Evolutionary conservation across 1,140 invertebrate genomes (phyloP).

Genomic region (Xylocopa sonorina): DNA sequence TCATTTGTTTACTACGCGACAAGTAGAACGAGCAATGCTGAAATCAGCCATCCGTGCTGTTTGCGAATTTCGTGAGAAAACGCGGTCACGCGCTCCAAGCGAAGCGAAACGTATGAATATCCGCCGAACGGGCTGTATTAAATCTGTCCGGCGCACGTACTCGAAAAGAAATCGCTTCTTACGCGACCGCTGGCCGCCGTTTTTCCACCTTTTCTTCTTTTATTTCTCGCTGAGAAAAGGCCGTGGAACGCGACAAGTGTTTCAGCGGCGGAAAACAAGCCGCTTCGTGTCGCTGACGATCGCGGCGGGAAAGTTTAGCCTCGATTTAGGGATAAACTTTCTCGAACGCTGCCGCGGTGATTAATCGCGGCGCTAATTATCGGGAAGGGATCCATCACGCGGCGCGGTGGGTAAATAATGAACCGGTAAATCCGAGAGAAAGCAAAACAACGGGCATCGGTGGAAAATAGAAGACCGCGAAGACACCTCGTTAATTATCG

Average conservation of each 20-base stretch:
- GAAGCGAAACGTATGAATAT: constrained; percentile 58
- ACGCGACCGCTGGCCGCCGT: constrained; percentile 12
- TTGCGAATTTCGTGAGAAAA: constrained; percentile 52
- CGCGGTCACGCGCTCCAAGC: constrained; percentile 26
- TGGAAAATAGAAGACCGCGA: constrained; percentile 23
- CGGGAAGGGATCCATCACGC: constrained; percentile 77
- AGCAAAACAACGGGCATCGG: neutral
- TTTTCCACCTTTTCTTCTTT: neutral
- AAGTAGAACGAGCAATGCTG: too few relatives aligned
- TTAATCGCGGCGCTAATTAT: constrained; percentile 74
- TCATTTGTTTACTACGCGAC: too few relatives aligned
- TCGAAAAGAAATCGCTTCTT: constrained; percentile 54
- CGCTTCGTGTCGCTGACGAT: neutral
- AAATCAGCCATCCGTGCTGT: too few relatives aligned
- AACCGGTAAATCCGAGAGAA: constrained; percentile 38
- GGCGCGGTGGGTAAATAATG: constrained; percentile 32
- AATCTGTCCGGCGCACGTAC: constrained; percentile 43
- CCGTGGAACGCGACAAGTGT: neutral
- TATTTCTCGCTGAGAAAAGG: constrained; percentile 7
- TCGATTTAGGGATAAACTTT: too few relatives aligned
- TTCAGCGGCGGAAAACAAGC: neutral
- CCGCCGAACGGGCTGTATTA: constrained; percentile 44
- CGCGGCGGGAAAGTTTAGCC: neutral
- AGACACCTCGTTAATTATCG: constrained; percentile 38
- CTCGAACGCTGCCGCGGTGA: constrained; percentile 29